These are phyloP conservation scores for Lasiommata megera DNA, from an alignment of 2,888 invertebrate species.

Conservation along the genomic window DNA sequence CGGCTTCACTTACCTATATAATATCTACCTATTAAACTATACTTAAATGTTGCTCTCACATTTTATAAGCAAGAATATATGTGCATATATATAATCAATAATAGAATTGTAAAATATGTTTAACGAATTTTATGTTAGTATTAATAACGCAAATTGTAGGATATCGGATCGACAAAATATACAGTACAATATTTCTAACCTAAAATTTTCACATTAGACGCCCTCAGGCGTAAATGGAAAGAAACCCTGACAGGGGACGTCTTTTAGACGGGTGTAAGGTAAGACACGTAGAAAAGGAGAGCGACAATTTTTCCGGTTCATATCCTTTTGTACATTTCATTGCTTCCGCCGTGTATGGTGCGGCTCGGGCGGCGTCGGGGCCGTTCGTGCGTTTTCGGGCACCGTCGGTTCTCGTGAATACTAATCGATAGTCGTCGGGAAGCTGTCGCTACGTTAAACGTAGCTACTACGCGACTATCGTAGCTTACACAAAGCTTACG, in stretches of 20 bases:
- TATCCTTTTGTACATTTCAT: constrained; percentile 79
- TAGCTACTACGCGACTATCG: constrained; percentile 67
- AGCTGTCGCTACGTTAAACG: constrained; percentile 51
- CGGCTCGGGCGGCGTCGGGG: constrained; percentile 51
- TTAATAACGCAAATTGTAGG: background rate
- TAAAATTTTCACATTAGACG: constrained; percentile 22
- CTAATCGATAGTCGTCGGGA: constrained; percentile 72
- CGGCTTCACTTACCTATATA: constrained; percentile 45
- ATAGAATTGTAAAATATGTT: too few relatives aligned
- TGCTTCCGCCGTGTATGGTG: constrained; percentile 76
- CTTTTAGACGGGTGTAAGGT: constrained; percentile 61
- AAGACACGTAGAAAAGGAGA: constrained; percentile 71
- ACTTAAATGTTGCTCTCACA: constrained; percentile 62
- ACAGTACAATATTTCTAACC: background rate
- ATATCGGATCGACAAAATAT: background rate
- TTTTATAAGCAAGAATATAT: constrained; percentile 56
- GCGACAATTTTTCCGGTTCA: constrained; percentile 80
- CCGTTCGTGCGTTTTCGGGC: constrained; percentile 51
- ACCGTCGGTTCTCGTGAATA: constrained; percentile 47
- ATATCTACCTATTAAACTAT: constrained; percentile 63
- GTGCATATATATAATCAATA: too few relatives aligned
- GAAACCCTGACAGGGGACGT: constrained; percentile 59
- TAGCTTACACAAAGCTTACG: constrained; percentile 67
- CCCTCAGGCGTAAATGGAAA: constrained; percentile 45
- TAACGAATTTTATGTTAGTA: too few relatives aligned